Conservation (phyloP, 2,888 invertebrate genomes). For the Tetanocera ferruginea region DNA sequence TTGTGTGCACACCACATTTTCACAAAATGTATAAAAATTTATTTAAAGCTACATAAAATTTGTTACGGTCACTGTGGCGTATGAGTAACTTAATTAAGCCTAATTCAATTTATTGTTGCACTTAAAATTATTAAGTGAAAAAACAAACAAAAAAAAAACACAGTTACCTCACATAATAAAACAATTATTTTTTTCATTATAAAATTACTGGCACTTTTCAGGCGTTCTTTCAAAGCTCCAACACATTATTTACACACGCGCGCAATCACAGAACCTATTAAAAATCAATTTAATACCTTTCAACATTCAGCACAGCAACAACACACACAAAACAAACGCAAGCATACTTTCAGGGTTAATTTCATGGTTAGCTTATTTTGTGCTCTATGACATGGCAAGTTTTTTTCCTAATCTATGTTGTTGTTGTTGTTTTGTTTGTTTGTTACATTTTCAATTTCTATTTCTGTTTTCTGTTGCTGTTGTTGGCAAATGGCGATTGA, state of each 20-base stretch:
- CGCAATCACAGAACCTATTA: neutral
- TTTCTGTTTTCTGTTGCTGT: neutral
- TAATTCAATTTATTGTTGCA: no score
- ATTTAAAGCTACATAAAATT: no score
- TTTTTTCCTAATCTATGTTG: neutral
- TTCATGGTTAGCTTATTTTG: constrained; percentile 25
- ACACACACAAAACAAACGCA: neutral
- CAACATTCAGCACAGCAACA: no score
- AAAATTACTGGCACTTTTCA: no score
- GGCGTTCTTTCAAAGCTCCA: neutral
- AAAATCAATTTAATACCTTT: constrained; percentile 12
- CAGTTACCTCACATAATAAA: no score
- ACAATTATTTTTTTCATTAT: no score
- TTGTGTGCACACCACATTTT: no score
- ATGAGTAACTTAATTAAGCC: no score
- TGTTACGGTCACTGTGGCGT: no score
- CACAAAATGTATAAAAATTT: no score
- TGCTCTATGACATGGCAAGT: neutral
- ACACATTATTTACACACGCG: neutral
- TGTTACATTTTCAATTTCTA: neutral
- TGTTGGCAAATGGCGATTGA: constrained; percentile 12
- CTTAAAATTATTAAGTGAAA: no score
- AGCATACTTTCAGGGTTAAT: constrained; percentile 23
- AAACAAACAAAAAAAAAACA: no score
- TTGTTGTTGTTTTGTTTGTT: neutral